Evolutionary conservation across 2,888 invertebrate genomes (phyloP), one percentile per base, ranked within the genome.

Genomic region (Drosophila borealis): DNA sequence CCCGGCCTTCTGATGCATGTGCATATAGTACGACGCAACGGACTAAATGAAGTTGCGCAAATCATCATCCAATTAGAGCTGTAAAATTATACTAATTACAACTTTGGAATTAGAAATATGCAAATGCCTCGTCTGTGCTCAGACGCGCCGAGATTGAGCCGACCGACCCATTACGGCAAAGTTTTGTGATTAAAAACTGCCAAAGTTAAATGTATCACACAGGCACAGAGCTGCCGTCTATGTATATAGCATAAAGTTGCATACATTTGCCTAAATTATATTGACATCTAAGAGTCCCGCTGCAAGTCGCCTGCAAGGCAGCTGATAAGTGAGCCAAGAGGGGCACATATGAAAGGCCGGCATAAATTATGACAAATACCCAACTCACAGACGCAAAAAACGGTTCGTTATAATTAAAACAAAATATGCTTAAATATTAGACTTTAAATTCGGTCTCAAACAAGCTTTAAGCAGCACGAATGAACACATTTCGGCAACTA

Each of bases 61-160:
- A 87, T 87, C 85, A 85, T 84, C 89, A 89, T 85, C 88, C 89
- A 85, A 85, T 85, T 87, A 85, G 74, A 87, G 75, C 85, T 77
- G 81, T 89, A 85, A 85, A 85, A 89, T 85, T 85, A 85, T 85
- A 85, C 89, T 85, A 85, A 85, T 85, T 85, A 85, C 85, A 85
- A 85, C 79, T 85, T 85, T 85, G 85, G 88, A 89, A 85, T 85
- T 85, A 89, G 79, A 89, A 89, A 85, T 87, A 85, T 85, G 85
- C 85, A 87, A 85, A 85, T 85, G 61, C 53, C 59, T 54, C n/a
- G 34, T 17, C 17, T 17, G 17, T 17, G 17, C 72, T 37, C 45
- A 51, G 57, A 71, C 25, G 67, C 54, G 60, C 21, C 61, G 62
- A 59, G 61, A 55, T 53, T 37, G 57, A 57, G 41, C 19, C 29